Evolutionary conservation across 2,888 invertebrate genomes (phyloP).

Genomic region (Dastarcus helophoroides): DNA sequence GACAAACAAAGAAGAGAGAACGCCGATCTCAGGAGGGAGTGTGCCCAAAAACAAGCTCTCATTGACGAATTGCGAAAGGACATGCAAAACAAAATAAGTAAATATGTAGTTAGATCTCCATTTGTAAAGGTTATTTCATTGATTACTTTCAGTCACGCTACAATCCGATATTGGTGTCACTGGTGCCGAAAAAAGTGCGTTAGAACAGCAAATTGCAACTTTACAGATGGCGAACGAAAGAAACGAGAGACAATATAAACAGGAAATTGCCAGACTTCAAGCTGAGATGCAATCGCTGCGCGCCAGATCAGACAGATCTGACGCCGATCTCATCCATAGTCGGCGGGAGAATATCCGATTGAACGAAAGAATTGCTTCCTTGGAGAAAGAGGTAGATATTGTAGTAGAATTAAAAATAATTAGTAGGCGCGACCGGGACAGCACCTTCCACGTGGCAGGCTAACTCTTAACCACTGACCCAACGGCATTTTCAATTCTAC

Average conservation of each 20-base stretch:
- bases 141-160: conserved; percentile 46
- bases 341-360: conserved; percentile 69
- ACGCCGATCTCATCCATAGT: conserved; percentile 69
- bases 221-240: conserved; percentile 54
- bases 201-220: conserved; percentile 69
- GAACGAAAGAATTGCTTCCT: conserved; percentile 62
- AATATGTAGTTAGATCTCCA: too few relatives aligned
- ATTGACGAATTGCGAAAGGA: conserved; percentile 74
- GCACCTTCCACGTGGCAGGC: too few relatives aligned
- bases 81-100: conserved; percentile 62
- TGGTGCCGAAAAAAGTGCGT: conserved; percentile 64
- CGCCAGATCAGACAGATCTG: conserved; percentile 66
- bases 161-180: conserved; percentile 68
- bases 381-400: conserved; percentile 64
- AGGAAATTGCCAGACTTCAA: conserved; percentile 62
- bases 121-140: too few relatives aligned
- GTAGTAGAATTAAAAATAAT: too few relatives aligned
- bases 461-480: too few relatives aligned
- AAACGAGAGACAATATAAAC: conserved; percentile 62
- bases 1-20: conserved; percentile 71
- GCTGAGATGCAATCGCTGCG: conserved; percentile 65
- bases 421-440: too few relatives aligned
- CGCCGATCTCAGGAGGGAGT: conserved; percentile 62
- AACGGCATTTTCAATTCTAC: too few relatives aligned
- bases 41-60: conserved; percentile 60